A percentile compares a stretch with the other conserved stretches of the same genome.
These are phyloP conservation scores for Gallinago stenura DNA, from an alignment of 2,797 vertebrate genomes.

Conservation along the genomic window DNA sequence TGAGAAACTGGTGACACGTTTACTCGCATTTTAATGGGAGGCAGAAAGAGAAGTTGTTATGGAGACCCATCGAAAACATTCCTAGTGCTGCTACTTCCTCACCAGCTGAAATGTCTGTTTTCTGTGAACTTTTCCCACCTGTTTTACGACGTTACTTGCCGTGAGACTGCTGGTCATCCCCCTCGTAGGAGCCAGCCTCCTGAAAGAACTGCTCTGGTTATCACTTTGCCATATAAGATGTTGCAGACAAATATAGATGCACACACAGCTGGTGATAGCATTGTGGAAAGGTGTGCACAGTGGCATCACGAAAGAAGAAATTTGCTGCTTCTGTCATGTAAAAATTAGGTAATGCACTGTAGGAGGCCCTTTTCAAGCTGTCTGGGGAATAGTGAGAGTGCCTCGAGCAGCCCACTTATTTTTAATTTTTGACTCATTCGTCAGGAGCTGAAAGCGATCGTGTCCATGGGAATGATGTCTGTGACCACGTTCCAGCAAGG, in stretches of 20 bases:
- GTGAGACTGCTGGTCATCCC: not conserved
- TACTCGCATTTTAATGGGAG: not conserved
- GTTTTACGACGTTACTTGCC: not conserved
- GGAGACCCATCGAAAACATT: not conserved
- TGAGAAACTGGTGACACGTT: not conserved
- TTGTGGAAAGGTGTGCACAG: rapidly evolving
- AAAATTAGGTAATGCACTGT: not conserved
- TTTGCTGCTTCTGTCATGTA: not conserved
- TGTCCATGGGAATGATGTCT: rapidly evolving
- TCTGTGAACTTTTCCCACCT: not conserved
- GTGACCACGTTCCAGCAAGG: not conserved
- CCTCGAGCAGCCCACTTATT: not conserved
- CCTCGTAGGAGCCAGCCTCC: not conserved
- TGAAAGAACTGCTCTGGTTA: not conserved
- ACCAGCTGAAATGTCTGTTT: not conserved
- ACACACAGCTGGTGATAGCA: rapidly evolving
- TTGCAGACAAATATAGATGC: not conserved
- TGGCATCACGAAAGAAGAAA: not conserved
- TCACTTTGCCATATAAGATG: not conserved
- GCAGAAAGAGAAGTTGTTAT: not conserved
- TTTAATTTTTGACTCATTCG: not conserved
- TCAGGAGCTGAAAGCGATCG: not conserved
- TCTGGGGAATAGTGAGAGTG: not conserved
- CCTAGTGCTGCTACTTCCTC: not conserved
- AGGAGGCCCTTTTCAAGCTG: not conserved